Conservation (phyloP, 2,113 vertebrate genomes). For the Corvus hawaiiensis region DNA sequence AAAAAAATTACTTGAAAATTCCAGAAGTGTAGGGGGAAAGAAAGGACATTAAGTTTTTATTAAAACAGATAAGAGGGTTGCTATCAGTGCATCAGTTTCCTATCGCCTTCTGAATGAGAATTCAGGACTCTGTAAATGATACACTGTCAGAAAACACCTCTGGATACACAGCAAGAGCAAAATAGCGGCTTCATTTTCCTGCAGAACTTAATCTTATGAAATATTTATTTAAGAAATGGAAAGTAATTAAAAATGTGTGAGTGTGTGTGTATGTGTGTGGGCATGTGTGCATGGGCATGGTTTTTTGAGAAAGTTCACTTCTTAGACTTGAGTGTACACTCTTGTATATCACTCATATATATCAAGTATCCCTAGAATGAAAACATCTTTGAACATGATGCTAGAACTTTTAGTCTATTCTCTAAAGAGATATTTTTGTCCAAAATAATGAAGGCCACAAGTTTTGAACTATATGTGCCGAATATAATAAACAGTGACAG, state of each 20-base stretch:
- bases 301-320: background rate
- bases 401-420: background rate
- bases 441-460: background rate
- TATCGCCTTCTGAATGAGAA: slow-evolving; percentile 64
- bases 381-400: background rate
- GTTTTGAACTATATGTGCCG: background rate
- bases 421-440: background rate
- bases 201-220: slow-evolving; percentile 21
- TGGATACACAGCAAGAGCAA: background rate
- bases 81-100: slow-evolving; percentile 56
- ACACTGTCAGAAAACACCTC: slow-evolving; percentile 17
- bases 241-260: background rate
- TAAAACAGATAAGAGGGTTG: slow-evolving; percentile 66
- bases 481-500: background rate
- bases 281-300: too few species aligned
- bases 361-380: background rate
- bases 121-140: slow-evolving; percentile 40
- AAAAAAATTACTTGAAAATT: slow-evolving; percentile 13
- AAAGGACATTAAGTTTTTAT: slow-evolving; percentile 71
- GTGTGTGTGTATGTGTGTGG: background rate
- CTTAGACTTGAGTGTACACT: background rate
- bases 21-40: background rate
- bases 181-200: background rate
- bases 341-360: background rate
- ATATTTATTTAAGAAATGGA: slow-evolving; percentile 22